Evolutionary conservation across 2,113 vertebrate genomes (phyloP).

Genomic region (Scomber colias): DNA sequence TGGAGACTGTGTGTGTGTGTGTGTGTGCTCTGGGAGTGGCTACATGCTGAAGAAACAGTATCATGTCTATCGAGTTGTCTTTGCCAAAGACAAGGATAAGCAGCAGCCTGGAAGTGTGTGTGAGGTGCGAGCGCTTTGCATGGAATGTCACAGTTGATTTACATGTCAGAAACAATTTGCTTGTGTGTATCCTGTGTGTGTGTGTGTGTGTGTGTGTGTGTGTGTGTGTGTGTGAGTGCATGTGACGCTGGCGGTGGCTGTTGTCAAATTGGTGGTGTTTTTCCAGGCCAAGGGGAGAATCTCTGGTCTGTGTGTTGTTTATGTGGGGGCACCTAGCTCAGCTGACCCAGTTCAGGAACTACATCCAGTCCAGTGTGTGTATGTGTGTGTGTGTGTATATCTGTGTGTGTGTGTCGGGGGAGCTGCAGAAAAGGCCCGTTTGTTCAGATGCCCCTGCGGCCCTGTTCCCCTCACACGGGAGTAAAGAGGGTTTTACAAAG

Average conservation of each 20-base stretch:
- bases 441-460: constrained; percentile 61
- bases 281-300: constrained; percentile 57
- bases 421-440: constrained; percentile 54
- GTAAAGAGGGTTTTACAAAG: constrained; percentile 63
- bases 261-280: constrained; percentile 61
- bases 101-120: constrained; percentile 23
- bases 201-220: constrained; percentile 16
- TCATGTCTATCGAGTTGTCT: constrained; percentile 10
- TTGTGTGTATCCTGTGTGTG: constrained; percentile 31
- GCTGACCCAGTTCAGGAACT: constrained; percentile 71
- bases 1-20: not conserved
- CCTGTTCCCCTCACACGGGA: constrained; percentile 31
- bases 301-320: constrained; percentile 47
- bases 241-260: constrained; percentile 8
- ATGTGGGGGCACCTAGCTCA: constrained; percentile 60
- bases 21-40: constrained; percentile 10
- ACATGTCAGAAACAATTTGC: constrained; percentile 49
- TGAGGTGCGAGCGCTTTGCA: constrained; percentile 37
- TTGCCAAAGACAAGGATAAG: not conserved
- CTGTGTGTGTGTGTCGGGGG: constrained; percentile 23
- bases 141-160: constrained; percentile 61
- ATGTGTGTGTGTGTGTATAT: not conserved
- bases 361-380: constrained; percentile 42
- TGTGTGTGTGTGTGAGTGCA: constrained; percentile 22
- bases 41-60: constrained; percentile 1